phyloP scores from a whole-genome alignment of 1,140 invertebrate genomes.

The Trypoxylus dichotomus region DNA sequence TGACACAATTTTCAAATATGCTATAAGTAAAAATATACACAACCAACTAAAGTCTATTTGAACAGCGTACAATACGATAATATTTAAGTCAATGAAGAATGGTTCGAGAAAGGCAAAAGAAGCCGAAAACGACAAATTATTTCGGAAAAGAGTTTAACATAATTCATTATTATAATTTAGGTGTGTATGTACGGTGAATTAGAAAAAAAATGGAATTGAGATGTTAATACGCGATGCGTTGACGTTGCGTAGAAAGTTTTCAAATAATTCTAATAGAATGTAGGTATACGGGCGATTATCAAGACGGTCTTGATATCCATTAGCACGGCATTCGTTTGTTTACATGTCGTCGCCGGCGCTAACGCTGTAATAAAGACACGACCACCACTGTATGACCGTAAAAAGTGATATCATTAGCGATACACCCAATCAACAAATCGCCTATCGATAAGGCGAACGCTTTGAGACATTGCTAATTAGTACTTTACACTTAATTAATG shows the following conservation, averaged over 20 bases:
- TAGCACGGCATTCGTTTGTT: neutral
- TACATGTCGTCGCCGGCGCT: neutral
- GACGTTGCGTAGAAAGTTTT: neutral
- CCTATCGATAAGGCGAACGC: slow-evolving; percentile 31
- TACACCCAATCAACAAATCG: slow-evolving; percentile 38
- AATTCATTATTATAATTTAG: neutral
- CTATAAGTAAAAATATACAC: neutral
- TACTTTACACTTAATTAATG: slow-evolving; percentile 34
- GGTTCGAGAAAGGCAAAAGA: neutral
- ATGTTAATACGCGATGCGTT: neutral
- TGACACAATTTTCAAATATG: neutral
- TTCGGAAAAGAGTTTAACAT: neutral
- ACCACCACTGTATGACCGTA: slow-evolving; percentile 37
- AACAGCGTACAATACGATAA: neutral
- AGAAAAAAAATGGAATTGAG: neutral
- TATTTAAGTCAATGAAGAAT: neutral
- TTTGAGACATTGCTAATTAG: slow-evolving; percentile 41
- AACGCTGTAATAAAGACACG: neutral
- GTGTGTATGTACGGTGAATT: neutral
- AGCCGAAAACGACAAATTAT: neutral
- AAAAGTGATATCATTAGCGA: slow-evolving; percentile 41
- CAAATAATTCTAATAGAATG: neutral
- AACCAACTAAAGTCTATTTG: neutral
- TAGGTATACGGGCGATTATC: neutral
- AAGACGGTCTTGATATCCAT: neutral